Evolutionary conservation across 2,113 vertebrate genomes (phyloP), one percentile per base, ranked within the genome.

Genomic region (Callocephalon fimbriatum): DNA sequence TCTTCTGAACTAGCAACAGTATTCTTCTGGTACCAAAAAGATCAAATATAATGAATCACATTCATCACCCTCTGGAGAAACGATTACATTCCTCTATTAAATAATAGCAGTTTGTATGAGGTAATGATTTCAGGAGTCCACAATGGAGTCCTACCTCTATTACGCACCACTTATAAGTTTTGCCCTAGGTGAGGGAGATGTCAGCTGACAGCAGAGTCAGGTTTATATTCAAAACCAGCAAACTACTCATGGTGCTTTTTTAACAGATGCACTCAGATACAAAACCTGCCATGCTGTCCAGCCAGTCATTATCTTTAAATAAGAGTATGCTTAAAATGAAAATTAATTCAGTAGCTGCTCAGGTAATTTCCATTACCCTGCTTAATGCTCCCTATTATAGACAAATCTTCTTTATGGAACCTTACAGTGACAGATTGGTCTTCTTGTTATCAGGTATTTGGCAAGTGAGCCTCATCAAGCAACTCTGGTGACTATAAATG

Each of bases 391-490:
- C 59, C 89, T 81, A 8, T 86, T 91, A 91, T 13, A 95, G 93
- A 89, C 83, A 97, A 95, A 96, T 95, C 93, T 96, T 96, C 81
- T 91, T 93, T 94, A 95, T 66, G 87, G 84, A 91, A 94, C 73
- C 80, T 75, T 82, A 91, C 89, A 94, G 67, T 96, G 95, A 95
- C 94, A 96, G 95, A 95, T 85, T 48, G 86, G 88, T 86, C 86
- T 94, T 91, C 74, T 73, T 90, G 85, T 86, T 96, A 97, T 95
- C 96, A 81, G 61, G 86, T 87, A 95, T 95, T 87, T 83, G 90
- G 77, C 84, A 95, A 96, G 87, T 59, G 48, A 97, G 50, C 50
- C 59, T 94, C 92, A 94, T 86, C 83, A 92, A 89, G 92, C 78
- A 94, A 61, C 35, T 66, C 73, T 37, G 48, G 89, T 0, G 35